Percentiles rank a stretch among this genome's conserved stretches.
Conservation (phyloP, 2,113 vertebrate species). For the Axis porcinus region DNA sequence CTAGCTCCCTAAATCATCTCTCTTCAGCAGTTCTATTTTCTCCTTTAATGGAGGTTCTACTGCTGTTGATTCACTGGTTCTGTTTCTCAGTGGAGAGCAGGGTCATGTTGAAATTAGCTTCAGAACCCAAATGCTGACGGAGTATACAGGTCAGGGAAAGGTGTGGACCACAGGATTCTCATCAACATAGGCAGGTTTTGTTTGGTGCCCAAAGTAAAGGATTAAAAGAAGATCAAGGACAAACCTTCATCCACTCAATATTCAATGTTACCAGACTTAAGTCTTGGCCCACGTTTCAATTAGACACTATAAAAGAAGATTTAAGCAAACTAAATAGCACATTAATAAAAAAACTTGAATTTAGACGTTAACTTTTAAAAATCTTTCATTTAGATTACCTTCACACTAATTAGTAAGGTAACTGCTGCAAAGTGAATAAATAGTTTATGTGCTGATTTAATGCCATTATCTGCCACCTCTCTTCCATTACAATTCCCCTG, state of each 20-base stretch:
- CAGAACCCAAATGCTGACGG: background rate
- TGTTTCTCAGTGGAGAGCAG: background rate
- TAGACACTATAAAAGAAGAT: background rate
- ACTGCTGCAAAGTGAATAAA: background rate
- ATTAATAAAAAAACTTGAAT: background rate
- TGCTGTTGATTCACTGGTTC: background rate
- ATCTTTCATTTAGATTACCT: background rate
- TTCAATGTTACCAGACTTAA: background rate
- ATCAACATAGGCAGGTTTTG: background rate
- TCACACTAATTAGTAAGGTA: background rate
- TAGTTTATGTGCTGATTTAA: background rate
- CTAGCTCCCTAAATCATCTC: background rate
- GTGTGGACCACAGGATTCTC: background rate
- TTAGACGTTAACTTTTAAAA: background rate
- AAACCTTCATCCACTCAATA: background rate
- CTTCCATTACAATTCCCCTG: background rate
- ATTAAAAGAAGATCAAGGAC: background rate
- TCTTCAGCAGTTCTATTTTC: background rate
- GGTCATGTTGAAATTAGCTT: background rate
- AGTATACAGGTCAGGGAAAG: background rate
- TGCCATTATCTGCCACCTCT: background rate
- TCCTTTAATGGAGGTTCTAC: background rate
- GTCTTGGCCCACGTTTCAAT: background rate
- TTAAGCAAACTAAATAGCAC: background rate
- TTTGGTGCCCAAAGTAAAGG: background rate